Evolutionary conservation across 2,797 vertebrate species (phyloP), one percentile per base, ranked within the genome.

Genomic region (Sparidentex hasta): DNA sequence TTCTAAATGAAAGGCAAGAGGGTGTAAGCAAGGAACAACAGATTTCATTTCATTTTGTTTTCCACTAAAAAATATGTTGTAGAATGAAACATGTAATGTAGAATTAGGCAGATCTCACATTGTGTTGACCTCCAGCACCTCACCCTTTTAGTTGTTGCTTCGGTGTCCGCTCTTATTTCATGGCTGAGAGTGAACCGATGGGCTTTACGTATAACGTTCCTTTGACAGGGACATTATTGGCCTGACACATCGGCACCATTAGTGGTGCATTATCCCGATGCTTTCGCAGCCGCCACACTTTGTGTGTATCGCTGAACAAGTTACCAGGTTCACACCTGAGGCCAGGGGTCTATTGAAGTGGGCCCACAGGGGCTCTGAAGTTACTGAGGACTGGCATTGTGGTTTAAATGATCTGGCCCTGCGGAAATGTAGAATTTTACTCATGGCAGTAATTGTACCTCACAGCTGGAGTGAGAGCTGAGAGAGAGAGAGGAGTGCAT

Each of bases 391-490:
- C 83, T 90, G 88, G 86, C 90, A 88, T 88, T 91, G 90, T 82
- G 92, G 90, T 93, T 92, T 92, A 87, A 94, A 90, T 92, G 88
- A 92, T 95, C 91, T 90, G 86, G 87, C 88, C 87, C 88, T 89
- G 88, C 65, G 88, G 91, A 93, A 92, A 94, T 93, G 91, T 92
- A 91, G 92, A 91, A 87, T 92, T 92, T 94, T 91, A 92, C 90
- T 92, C 87, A 88, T 90, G 83, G 88, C 88, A 88, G 93, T 93
- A 92, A 94, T 90, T 92, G 84, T 90, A 93, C 81, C 91, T 93
- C 83, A 81, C 83, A 86, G 78, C 66, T 87, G 74, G 85, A 92
- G 62, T 55, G 82, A 87, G 73, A 81, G 67, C 46, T 65, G 79
- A 76, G 64, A 73, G 43, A 65, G 70, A 77, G 74, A 65, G 70